Base-by-base conservation (phyloP, 2,888 invertebrate species). In the Drosophila conformis region DNA sequence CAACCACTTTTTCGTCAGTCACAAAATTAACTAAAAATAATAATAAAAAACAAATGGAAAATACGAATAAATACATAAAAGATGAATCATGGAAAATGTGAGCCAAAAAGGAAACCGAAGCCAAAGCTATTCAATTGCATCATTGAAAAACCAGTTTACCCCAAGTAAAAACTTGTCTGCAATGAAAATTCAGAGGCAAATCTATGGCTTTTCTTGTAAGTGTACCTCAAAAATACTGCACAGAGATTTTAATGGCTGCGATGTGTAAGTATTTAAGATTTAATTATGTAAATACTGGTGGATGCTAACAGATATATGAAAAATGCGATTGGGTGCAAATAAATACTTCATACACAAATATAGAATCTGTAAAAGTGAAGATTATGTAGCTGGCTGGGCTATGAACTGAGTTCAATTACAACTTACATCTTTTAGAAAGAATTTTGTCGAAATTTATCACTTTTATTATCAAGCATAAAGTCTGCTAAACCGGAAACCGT, bases 41-140 rank as follows among this genome's bases (percentile, higher is more conserved):
- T 21, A 52, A 58, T 53, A 38, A 31, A 56, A 69, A 58, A 29
- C 51, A 33, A 27, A 62, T 53, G 29, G 42, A 65, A 69, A 66
- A 60, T 21, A 54, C 25, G 27, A 48, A 56, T 57, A 38, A 58
- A 29, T 56, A 7, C 27, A n/a, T 56, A 15, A n/a, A 69, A 69
- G n/a, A 35, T 25, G 29, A 63, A 38, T 40, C 33, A 46, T 42
- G 35, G 38, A 64, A 67, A 77, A 65, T 51, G 51, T 54, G 48
- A 31, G 48, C 18, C 42, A 38, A 58, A 68, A 65, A 64, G 57
- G 52, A 64, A 60, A 56, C 66, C 75, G 63, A 74, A 81, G 66
- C 69, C 52, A 89, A 74, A 78, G 57, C 74, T 69, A 76, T 89
- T 84, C 82, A 89, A 84, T 84, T 76, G 69, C 82, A 78, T 51